Conservation (phyloP, 23 tunicate genomes). For the Diplosoma virens region DNA sequence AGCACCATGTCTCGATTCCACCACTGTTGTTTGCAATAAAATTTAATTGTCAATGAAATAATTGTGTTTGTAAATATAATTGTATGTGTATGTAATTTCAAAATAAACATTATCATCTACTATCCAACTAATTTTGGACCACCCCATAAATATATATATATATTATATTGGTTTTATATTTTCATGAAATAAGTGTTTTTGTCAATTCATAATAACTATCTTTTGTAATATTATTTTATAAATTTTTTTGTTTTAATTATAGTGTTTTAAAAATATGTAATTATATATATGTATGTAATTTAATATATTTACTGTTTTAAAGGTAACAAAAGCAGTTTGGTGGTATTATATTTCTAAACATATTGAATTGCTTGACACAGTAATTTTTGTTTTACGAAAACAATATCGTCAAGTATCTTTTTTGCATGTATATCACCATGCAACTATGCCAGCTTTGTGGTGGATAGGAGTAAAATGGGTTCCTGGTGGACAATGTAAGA, state of each 20-base stretch:
- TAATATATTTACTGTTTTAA: not conserved
- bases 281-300: not conserved
- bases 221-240: too few relatives aligned
- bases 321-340: conserved; percentile 86
- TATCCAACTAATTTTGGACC: too few relatives aligned
- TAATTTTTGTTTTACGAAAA: conserved; percentile 59
- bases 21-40: too few relatives aligned
- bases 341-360: conserved; percentile 80
- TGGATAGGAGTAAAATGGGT: conserved; percentile 73
- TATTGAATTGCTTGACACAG: conserved; percentile 72
- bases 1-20: too few relatives aligned
- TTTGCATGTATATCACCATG: conserved; percentile 77
- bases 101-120: too few relatives aligned
- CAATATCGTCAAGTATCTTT: conserved; percentile 70
- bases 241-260: not conserved
- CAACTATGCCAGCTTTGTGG: conserved; percentile 70
- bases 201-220: too few relatives aligned
- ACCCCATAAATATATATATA: too few relatives aligned
- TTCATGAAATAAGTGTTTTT: too few relatives aligned
- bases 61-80: too few relatives aligned
- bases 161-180: too few relatives aligned
- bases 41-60: too few relatives aligned
- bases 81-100: too few relatives aligned
- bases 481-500: conserved; percentile 81
- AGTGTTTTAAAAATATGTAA: not conserved